A percentile compares a stretch with the other conserved stretches of the same genome.
Conservation (phyloP, 2,888 invertebrate species). For the Zaprionus obscuricornis region DNA sequence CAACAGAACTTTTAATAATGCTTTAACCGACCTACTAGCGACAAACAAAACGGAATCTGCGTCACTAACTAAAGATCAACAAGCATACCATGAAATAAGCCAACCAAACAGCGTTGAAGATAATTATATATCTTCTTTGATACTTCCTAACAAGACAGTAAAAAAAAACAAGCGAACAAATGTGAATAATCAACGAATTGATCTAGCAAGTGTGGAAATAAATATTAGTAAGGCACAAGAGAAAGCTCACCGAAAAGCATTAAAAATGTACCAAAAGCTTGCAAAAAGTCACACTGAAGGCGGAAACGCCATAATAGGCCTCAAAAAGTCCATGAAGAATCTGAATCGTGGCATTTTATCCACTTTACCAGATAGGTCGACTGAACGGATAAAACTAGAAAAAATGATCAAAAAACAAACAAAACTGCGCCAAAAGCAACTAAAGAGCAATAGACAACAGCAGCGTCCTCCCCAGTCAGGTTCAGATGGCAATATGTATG, state of each 20-base stretch:
- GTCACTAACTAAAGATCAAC: neutral
- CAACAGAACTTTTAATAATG: neutral
- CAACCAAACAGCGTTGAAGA: neutral
- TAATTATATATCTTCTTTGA: neutral
- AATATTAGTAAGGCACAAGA: constrained; percentile 50
- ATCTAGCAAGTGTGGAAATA: neutral
- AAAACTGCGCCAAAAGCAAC: constrained; percentile 67
- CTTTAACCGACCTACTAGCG: neutral
- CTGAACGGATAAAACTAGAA: constrained; percentile 63
- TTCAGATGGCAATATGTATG: neutral
- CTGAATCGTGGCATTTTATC: constrained; percentile 29
- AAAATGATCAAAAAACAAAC: constrained; percentile 73
- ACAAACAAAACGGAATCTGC: neutral
- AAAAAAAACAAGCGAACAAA: constrained; percentile 72
- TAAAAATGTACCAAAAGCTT: constrained; percentile 76
- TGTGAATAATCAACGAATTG: neutral
- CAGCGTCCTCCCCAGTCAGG: constrained; percentile 1
- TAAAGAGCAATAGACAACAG: constrained; percentile 49
- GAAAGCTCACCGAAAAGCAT: constrained; percentile 72
- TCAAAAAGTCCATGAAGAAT: constrained; percentile 49
- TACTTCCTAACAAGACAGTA: constrained; percentile 24
- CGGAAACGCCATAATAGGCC: constrained; percentile 1
- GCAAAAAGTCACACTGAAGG: constrained; percentile 35
- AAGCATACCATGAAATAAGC: neutral
- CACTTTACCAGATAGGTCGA: constrained; percentile 30